Conservation (phyloP, 2,797 vertebrate species). For the Mus spretus region DNA sequence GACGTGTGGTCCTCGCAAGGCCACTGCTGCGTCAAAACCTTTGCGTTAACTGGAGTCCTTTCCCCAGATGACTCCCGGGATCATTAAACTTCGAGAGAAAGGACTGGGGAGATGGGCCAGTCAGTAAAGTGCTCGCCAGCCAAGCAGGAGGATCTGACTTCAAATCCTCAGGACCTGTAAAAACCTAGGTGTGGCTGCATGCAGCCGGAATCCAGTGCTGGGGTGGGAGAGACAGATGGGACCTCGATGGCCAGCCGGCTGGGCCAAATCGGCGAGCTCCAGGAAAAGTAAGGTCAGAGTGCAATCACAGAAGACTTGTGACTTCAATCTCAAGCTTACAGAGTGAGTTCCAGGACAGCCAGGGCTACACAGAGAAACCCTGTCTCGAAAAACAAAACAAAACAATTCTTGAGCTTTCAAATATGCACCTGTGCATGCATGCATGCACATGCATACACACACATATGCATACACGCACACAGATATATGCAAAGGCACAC, state of each 20-base stretch:
- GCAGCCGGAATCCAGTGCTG: not conserved
- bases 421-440: rapidly evolving
- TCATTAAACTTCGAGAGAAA: not conserved
- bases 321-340: not conserved
- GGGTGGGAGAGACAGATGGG: not conserved
- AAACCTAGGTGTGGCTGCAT: not conserved
- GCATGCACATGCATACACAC: not conserved
- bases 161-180: not conserved
- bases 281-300: not conserved
- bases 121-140: not conserved
- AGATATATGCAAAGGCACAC: too few relatives aligned
- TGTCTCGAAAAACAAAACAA: too few relatives aligned
- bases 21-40: not conserved
- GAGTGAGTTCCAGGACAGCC: too few relatives aligned
- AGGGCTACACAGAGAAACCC: too few relatives aligned
- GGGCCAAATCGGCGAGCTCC: not conserved
- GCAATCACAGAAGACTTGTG: not conserved
- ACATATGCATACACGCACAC: not conserved
- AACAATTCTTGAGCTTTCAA: not conserved
- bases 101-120: not conserved
- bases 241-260: not conserved
- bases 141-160: not conserved
- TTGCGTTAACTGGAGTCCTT: not conserved
- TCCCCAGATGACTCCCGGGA: not conserved
- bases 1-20: not conserved